Base-by-base conservation (phyloP, 1,140 invertebrate genomes). In the Drosophila ironensis region DNA sequence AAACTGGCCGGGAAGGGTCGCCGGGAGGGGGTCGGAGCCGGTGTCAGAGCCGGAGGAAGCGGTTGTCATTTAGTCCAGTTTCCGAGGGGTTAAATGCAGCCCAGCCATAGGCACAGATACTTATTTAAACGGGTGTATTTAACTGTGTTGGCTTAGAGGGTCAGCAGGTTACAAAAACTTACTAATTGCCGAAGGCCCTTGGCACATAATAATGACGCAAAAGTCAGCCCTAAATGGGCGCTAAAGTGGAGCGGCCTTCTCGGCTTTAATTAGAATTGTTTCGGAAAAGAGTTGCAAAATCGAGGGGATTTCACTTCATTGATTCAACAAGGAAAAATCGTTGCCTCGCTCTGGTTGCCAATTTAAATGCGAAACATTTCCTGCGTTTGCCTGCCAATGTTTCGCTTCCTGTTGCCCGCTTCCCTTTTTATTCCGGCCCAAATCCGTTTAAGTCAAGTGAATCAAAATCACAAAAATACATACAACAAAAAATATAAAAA, bases 131-230 rank as follows among this genome's bases (percentile, higher is more conserved):
- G 17, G 41, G 42, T 70, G 38, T 68, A 59, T 33, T 56, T 46
- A 33, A 42, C 16, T 19, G 45, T 72, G 64, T 70, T 56, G 48
- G 68, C 30, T 78, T 52, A 86, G 80, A 86, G 80, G 80, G 80
- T 84, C 80, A 84, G 80, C 80, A 86, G 80, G 81, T 84, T 84
- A 73, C 47, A 71, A 64, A 22, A 37, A 66, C 54, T 69, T 64
- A 72, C 59, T 61, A 64, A 64, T 70, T 73, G 53, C 69, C 53
- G 47, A 35, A 47, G 35, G 74, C 54, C 53, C 46, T 69, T 61
- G 44, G 53, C 52, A 59, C 14, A 44, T 61, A 73, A 44, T 61
- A 73, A 59, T 68, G 51, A 48, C 59, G 24, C 27, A 60, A 30
- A 66, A 53, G 48, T 57, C 48, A 72, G 25, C 59, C 63, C 59